These are phyloP conservation scores for Sarcophaga carnaria DNA, from an alignment of 2,888 invertebrate genomes.

Conservation along the genomic window DNA sequence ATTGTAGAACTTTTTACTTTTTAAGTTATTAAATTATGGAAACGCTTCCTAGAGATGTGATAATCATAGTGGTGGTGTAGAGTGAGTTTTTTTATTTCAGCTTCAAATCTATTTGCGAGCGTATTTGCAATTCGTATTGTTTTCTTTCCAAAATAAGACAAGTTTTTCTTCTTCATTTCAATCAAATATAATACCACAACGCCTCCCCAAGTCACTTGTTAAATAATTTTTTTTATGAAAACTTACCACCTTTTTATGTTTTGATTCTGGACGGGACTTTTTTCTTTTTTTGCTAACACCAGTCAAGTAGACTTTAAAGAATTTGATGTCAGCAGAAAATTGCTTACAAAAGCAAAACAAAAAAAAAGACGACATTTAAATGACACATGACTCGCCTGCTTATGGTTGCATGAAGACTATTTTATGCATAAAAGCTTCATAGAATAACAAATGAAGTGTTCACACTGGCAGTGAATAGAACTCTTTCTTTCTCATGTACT, in stretches of 20 bases:
- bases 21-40: constrained; percentile 26
- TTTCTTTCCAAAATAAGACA: background rate
- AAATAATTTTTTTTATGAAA: background rate
- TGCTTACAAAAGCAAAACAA: background rate
- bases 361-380: constrained; percentile 44
- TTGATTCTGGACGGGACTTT: background rate
- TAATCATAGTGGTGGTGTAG: constrained; percentile 6
- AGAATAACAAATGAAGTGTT: background rate
- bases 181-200: constrained; percentile 50
- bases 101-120: too few relatives aligned
- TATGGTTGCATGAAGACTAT: constrained; percentile 42
- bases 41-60: constrained; percentile 52
- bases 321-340: constrained; percentile 21
- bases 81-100: too few relatives aligned
- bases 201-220: constrained; percentile 31
- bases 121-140: background rate
- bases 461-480: background rate
- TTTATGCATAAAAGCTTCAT: background rate
- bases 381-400: constrained; percentile 58
- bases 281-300: background rate
- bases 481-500: background rate
- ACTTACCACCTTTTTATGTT: background rate
- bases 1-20: background rate
- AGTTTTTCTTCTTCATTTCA: constrained; percentile 22
- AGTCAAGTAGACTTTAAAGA: constrained; percentile 15